Evolutionary conservation across 2,888 invertebrate genomes (phyloP), one percentile per base, ranked within the genome.

Genomic region (Pristionchus fissidentatus): DNA sequence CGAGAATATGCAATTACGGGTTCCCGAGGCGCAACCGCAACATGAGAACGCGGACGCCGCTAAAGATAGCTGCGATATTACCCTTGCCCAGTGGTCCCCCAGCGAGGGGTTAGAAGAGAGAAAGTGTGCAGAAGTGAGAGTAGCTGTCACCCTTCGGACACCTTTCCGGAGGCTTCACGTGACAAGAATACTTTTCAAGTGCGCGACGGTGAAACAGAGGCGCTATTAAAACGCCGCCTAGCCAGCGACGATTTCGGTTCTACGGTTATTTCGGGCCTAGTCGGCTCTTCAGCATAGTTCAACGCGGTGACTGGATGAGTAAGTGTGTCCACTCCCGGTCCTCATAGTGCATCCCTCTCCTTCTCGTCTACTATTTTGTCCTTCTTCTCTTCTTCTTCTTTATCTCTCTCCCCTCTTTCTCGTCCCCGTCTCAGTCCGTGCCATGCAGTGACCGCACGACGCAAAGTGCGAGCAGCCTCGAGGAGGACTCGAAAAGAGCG

Each of bases 401-500:
- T 60, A 41, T 43, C 41, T 15, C 15, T 70, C 70, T 60, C 46
- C 43, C 57, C 38, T 80, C 60, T 35, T n/a, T n/a, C n/a, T n/a
- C n/a, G n/a, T n/a, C n/a, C n/a, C n/a, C n/a, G n/a, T 35, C 70
- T 70, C 32, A 13, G 13, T 15, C 26, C 80, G 80, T 80, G 80
- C 80, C 80, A 80, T 80, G 80, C 80, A 43, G 80, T 80, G 80
- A 60, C 79, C 79, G 49, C 77, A 41, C 41, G 26, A 22, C 35
- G 46, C 46, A 77, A 22, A 77, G 77, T 77, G 77, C 77, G 52
- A 52, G 13, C n/a, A n/a, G n/a, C n/a, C n/a, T n/a, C n/a, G n/a
- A 29, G 5, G 77, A 77, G 77, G 77, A 77, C 73, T 73, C 41
- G 32, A 66, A 38, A 66, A 38, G 22, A 66, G n/a, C n/a, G 38